Base-by-base conservation (phyloP, 2,888 invertebrate species). In the Drosophila paranaensis region DNA sequence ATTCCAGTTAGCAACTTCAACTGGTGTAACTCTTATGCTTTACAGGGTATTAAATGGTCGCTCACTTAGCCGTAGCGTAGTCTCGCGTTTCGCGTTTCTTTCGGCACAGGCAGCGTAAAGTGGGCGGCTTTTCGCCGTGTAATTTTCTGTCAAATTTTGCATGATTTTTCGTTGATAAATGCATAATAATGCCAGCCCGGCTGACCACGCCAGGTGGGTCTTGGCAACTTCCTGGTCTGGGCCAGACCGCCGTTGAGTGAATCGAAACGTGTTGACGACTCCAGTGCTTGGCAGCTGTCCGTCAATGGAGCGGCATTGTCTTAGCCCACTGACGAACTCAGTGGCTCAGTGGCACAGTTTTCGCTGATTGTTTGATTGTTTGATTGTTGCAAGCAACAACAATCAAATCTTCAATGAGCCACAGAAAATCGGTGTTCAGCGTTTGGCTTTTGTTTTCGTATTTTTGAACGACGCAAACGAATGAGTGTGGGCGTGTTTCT, bases 81-180 rank as follows among this genome's bases (percentile, higher is more conserved):
- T 6, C 25, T 67, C 9, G 20, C 42, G 4, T 25, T 56, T 51
- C 33, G 60, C 60, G 48, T 60, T 56, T 53, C n/a, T 58, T 27
- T 60, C 48, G 33, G 60, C 46, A 20, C 25, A 43, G 43, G 54
- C 27, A 67, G 57, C 57, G 51, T 9, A 60, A 86, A 86, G 86
- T 86, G 78, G 78, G 87, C 87, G 82, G 63, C 64, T 64, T 71
- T 82, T 64, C 48, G 55, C 67, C 60, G 71, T 79, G 81, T 48
- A 83, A 86, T 81, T 86, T 86, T 73, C 74, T 71, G 69, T 70
- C 79, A 75, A 71, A 86, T 72, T 78, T 83, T 62, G 55, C 67
- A 81, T 75, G 84, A 83, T 78, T 81, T 78, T 74, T 63, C 54
- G 67, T 69, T 87, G 84, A 84, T 83, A 81, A 87, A 84, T 78